phyloP scores from a whole-genome alignment of 2,888 invertebrate species.

The Andrena trimmerana region DNA sequence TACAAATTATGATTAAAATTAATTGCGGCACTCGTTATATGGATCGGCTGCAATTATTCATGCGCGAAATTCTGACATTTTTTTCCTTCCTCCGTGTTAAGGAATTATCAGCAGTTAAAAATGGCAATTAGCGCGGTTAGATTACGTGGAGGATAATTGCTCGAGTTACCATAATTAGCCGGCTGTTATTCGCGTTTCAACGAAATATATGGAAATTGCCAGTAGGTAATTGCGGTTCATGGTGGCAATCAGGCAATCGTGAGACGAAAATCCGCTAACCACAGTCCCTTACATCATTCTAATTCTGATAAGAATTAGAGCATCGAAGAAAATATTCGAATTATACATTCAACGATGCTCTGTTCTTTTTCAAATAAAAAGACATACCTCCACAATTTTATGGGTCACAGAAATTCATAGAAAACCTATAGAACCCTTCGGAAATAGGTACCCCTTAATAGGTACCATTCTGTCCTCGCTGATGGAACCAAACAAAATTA shows the following conservation, averaged over 20 bases:
- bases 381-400: neutral
- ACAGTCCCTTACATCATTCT: neutral
- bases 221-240: conserved; percentile 51
- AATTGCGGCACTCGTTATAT: neutral
- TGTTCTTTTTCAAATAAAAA: too few species aligned
- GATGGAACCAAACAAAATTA: neutral
- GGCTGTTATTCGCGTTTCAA: conserved; percentile 48
- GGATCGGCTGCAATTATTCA: conserved; percentile 5
- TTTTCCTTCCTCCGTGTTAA: neutral
- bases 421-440: too few species aligned
- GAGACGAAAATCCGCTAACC: conserved; percentile 23
- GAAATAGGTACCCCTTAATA: too few species aligned
- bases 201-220: conserved; percentile 62
- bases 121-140: conserved; percentile 48
- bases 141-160: conserved; percentile 51
- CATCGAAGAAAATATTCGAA: neutral
- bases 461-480: too few species aligned
- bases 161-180: conserved; percentile 57
- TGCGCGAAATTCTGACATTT: neutral
- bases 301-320: conserved; percentile 12
- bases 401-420: too few species aligned
- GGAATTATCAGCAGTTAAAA: conserved; percentile 40
- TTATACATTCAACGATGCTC: neutral
- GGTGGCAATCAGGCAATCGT: conserved; percentile 43
- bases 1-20: conserved; percentile 2